These are phyloP conservation scores for Burhinus oedicnemus DNA, from an alignment of 2,113 vertebrate genomes.

Conservation along the genomic window DNA sequence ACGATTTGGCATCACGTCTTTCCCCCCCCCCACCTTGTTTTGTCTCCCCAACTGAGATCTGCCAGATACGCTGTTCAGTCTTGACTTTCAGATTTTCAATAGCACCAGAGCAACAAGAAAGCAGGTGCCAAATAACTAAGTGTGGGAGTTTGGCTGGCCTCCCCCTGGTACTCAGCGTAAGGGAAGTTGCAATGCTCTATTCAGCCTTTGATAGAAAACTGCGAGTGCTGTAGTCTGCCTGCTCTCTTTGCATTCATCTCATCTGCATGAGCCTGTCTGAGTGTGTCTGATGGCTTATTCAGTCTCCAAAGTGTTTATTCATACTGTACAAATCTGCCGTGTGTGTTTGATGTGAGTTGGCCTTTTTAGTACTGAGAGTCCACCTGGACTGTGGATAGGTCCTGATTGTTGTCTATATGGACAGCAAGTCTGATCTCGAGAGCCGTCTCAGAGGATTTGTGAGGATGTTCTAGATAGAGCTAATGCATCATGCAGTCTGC, in stretches of 20 bases:
- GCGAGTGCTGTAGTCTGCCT: neutral
- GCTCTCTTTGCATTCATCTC: neutral
- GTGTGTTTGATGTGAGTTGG: neutral
- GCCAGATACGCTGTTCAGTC: neutral
- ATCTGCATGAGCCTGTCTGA: neutral
- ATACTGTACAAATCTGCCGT: neutral
- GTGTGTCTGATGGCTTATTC: neutral
- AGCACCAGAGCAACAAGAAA: neutral
- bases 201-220: neutral
- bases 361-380: neutral
- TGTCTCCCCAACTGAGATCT: neutral
- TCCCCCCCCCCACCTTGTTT: neutral
- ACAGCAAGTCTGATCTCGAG: neutral
- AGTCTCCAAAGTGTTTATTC: neutral
- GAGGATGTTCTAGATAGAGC: neutral
- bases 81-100: neutral
- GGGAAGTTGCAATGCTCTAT: neutral
- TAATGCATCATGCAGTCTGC: neutral
- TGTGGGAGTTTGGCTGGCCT: neutral
- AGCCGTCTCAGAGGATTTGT: neutral
- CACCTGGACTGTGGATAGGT: neutral
- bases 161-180: neutral
- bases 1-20: neutral
- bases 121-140: neutral
- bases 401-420: neutral